Evolutionary conservation across 2,888 invertebrate species (phyloP), one percentile per base, ranked within the genome.

Genomic region (Fragum fragum): DNA sequence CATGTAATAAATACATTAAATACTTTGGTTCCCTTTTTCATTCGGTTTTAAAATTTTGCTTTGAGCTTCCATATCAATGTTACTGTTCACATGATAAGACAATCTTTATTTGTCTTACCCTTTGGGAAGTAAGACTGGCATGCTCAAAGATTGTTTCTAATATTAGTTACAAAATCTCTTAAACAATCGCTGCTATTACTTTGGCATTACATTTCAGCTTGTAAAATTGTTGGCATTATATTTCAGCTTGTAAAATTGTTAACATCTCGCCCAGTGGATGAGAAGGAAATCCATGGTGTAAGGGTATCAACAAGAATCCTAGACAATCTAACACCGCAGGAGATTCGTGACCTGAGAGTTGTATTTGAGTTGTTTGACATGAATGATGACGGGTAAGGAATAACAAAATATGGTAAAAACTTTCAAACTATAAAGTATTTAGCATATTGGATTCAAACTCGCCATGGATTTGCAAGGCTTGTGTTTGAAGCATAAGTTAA

Each of bases 281-380:
- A 93, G 80, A 93, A 92, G 80, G 94, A 94, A 73, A 85, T 94
- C 5, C 92, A 93, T 87, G 93, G 93, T 21, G 88, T 93, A 26
- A 92, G 92, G 85, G 92, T 94, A 7, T 91, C 93, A 0, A 89
- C 89, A 11, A 87, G 91, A 81, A 91, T 93, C n/a, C 83, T 94
- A 6, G 91, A 93, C 55, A 89, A 93, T 73, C 85, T 94, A 3
- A 94, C 93, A n/a, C 91, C 94, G 32, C 92, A 93, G 68, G 94
- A 94, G 88, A 92, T 94, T 26, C 84, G 92, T 73, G 94, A 94
- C 82, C 88, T 94, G 7, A 82, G 90, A 73, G 86, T 91, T 28
- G 93, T 94, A 6, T 94, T 94, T 90, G 94, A 94, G 75, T 88
- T 92, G 32, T 94, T 94, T 89, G 94, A 94, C 81, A 86, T 88